Percentiles rank a stretch among this genome's conserved stretches.
These are phyloP conservation scores for Osmerus mordax DNA, from an alignment of 2,113 vertebrate genomes.

Conservation along the genomic window DNA sequence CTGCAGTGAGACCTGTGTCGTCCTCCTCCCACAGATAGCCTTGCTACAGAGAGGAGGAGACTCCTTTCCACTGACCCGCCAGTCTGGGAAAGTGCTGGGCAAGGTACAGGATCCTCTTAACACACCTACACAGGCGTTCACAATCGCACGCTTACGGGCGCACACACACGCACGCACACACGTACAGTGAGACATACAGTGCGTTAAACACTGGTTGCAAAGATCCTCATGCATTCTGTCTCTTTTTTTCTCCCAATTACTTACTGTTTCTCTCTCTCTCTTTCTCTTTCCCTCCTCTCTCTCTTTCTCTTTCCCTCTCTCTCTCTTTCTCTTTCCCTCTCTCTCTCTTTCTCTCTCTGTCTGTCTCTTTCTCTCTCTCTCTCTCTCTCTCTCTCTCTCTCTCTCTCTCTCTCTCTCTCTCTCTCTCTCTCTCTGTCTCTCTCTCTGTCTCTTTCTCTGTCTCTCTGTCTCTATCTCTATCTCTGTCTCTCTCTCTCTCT, in stretches of 20 bases:
- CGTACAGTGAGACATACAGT: no score
- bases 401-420: background rate
- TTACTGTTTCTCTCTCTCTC: background rate
- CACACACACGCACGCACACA: no score
- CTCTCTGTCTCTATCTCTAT: background rate
- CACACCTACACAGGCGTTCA: no score
- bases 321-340: no score
- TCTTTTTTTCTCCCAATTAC: background rate
- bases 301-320: no score
- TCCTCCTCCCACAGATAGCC: constrained; percentile 67
- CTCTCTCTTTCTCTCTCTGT: no score
- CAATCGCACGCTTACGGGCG: no score
- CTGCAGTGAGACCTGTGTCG: background rate
- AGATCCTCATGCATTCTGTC: background rate
- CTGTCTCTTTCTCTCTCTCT: background rate
- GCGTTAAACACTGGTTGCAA: no score
- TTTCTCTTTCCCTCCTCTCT: no score
- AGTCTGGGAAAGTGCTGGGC: constrained; percentile 79
- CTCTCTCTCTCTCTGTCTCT: background rate
- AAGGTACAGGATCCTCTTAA: constrained; percentile 68
- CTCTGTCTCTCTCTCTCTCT: background rate
- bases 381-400: background rate
- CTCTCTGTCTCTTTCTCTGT: background rate
- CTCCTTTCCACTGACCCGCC: constrained; percentile 74
- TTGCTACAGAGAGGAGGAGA: constrained; percentile 79